Evolutionary conservation across 92 coral and sea anemone species (phyloP).

Genomic region (Micromussa lordhowensis): DNA sequence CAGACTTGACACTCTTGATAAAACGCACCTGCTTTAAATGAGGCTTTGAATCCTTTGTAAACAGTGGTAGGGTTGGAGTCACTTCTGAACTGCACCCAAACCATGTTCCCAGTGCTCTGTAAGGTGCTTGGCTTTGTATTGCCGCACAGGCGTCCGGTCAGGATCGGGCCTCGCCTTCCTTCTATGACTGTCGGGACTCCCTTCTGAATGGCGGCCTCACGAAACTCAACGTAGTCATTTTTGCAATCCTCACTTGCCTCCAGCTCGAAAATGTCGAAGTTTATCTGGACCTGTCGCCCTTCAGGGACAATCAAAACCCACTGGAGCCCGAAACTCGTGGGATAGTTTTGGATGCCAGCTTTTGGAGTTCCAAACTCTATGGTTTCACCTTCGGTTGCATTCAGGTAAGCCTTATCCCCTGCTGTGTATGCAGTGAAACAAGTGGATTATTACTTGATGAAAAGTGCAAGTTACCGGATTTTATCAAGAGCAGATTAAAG

Average conservation of each 20-base stretch:
- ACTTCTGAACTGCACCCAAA: slow-evolving; percentile 14
- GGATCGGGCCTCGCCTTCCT: not conserved
- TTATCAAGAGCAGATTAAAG: not conserved
- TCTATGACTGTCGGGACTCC: not conserved
- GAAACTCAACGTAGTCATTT: slow-evolving; percentile 17
- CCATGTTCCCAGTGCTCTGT: slow-evolving; percentile 6
- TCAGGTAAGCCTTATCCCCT: not conserved
- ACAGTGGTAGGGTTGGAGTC: slow-evolving; percentile 10
- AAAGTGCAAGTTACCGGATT: not conserved
- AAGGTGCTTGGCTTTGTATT: not conserved
- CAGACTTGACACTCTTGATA: not conserved
- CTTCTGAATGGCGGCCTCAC: not conserved
- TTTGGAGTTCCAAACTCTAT: slow-evolving; percentile 16
- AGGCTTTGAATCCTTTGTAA: slow-evolving; percentile 29
- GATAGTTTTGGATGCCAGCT: slow-evolving; percentile 5
- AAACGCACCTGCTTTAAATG: slow-evolving; percentile 30
- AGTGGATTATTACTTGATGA: not conserved
- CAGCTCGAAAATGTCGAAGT: slow-evolving; percentile 23
- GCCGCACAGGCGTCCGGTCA: slow-evolving; percentile 5
- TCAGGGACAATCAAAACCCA: slow-evolving; percentile 29
- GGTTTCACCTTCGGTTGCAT: slow-evolving; percentile 26
- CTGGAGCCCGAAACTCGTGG: not conserved
- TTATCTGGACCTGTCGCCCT: slow-evolving; percentile 18
- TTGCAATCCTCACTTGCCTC: slow-evolving; percentile 19
- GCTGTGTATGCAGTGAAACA: not conserved